Evolutionary conservation across 2,113 vertebrate genomes (phyloP), one percentile per base, ranked within the genome.

Genomic region (Siphamia tubifer): DNA sequence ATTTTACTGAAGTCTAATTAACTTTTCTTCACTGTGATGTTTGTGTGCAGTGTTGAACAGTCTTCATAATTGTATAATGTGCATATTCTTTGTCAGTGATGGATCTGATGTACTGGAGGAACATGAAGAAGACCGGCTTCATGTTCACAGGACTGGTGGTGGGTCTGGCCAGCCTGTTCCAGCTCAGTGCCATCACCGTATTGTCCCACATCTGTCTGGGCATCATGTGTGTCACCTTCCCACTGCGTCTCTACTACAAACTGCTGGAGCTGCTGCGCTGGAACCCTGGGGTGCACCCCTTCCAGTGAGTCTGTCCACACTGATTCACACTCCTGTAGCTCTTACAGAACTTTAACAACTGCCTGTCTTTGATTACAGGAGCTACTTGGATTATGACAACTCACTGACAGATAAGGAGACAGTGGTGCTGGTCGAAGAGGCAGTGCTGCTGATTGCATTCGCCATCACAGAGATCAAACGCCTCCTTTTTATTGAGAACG

Each of bases 21-120:
- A 16, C 5, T 6, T 67, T 11, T 55, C 42, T 24, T 36, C 13
- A 39, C 1, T 16, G 20, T 16, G 15, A 57, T 52, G 30, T 58
- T n/a, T 15, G 11, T n/a, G n/a, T n/a, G n/a, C n/a, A n/a, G n/a
- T n/a, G n/a, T n/a, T n/a, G n/a, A n/a, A n/a, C n/a, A n/a, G n/a
- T n/a, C n/a, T n/a, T n/a, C n/a, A n/a, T n/a, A n/a, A n/a, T 15
- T 45, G 25, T 61, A 16, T 4, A 30, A 15, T 44, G 35, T 62
- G 21, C 25, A 9, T 24, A 9, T 12, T 30, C 32, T 34, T 42
- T 38, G 57, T 74, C 87, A 92, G 92, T 92, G 56, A 80, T 91
- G 52, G 94, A 95, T 71, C 88, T 98, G 87, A 82, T 97, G 67
- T 95, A 94, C 63, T 98, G 96, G 96, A 85, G 92, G 56, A 89